Conservation (phyloP, 2,113 vertebrate species). For the Benthochromis sp. region DNA sequence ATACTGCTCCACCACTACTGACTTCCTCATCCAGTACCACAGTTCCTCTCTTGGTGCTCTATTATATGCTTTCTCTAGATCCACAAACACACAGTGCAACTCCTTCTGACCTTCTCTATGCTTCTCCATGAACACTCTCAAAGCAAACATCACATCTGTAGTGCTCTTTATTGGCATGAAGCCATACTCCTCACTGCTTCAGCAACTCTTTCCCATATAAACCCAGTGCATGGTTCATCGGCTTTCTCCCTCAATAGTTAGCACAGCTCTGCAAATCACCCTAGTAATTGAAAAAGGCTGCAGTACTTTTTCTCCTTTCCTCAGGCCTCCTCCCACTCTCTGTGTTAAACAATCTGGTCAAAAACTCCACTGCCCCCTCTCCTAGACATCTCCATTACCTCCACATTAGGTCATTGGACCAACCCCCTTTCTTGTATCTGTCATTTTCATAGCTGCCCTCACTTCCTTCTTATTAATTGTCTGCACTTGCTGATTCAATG, state of each 20-base stretch:
- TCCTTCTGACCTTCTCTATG: not conserved
- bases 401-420: not conserved
- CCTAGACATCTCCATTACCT: not conserved
- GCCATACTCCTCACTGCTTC: not conserved
- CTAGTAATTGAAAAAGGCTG: not conserved
- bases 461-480: not conserved
- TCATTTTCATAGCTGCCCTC: not conserved
- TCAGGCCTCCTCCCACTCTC: not conserved
- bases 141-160: not conserved
- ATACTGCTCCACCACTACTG: not conserved
- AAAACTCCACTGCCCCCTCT: not conserved
- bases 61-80: not conserved
- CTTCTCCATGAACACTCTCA: not conserved
- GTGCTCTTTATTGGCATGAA: not conserved
- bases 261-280: not conserved
- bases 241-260: not conserved
- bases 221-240: not conserved
- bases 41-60: not conserved
- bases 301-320: not conserved
- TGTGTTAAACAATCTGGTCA: not conserved
- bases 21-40: not conserved
- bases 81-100: not conserved
- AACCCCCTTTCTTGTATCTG: not conserved
- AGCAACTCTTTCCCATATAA: not conserved
- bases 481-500: not conserved